Base-by-base conservation (phyloP, 2,113 vertebrate species). In the Gobio gobio region DNA sequence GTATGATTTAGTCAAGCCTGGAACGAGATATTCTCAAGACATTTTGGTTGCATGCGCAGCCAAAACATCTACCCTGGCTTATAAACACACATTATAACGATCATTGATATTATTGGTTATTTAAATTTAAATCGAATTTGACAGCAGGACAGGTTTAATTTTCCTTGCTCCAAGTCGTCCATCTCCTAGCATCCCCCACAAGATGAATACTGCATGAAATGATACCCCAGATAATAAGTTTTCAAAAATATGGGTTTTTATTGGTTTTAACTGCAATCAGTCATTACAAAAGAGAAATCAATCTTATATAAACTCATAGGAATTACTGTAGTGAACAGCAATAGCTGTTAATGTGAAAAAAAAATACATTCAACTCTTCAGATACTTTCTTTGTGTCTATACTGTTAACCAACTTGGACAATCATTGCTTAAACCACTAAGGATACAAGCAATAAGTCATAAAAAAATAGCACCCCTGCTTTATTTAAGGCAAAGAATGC, bases 261-360 rank as follows among this genome's bases (percentile, higher is more conserved):
- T 99, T 99, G 97, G 97, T 97, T 98, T 96, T 96, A 98, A 99
- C 97, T 98, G 97, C 96, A 98, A 99, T 98, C 97, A 98, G 96
- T 97, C 95, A 95, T 98, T 98, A 98, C 97, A 99, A 98, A 95
- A 95, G 68, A 87, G 43, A 82, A 76, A 90, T 87, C 87, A 89
- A 87, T 95, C 97, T 96, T 95, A 97, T 97, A 98, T 96, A 97
- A 98, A 97, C 96, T 96, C 96, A 97, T 97, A 96, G 95, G 94
- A 96, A 95, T 93, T 93, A 97, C 95, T 96, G 96, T 98, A 98
- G 97, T 97, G 93, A 97, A 97, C 96, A 96, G 94, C 94, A 95
- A 95, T 85, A 58, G 91, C 89, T 86, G 92, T 88, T 89, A 87
- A 91, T 87, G 86, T 77, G 59, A 56, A 72, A 86, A 90, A 96